Conservation (phyloP, 2,888 invertebrate species). For the Eupsilia transversa region DNA sequence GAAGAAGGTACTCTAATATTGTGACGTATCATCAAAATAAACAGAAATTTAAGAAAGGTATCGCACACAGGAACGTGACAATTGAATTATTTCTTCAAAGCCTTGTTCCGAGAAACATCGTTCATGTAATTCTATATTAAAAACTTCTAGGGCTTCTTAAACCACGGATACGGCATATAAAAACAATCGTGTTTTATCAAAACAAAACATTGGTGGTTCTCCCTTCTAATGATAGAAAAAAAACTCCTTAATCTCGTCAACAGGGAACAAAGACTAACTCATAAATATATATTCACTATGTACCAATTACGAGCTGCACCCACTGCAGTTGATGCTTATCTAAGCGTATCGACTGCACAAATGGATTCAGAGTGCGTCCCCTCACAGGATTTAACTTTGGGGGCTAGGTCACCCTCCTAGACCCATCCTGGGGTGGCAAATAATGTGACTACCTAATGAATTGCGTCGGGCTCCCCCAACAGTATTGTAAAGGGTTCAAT, state of each 20-base stretch:
- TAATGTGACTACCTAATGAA: slow-evolving; percentile 63
- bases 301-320: slow-evolving; percentile 63
- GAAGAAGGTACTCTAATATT: too few relatives aligned
- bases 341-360: slow-evolving; percentile 69
- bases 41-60: not conserved
- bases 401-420: slow-evolving; percentile 78
- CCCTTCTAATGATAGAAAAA: not conserved
- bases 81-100: slow-evolving; percentile 21
- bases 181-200: slow-evolving; percentile 10
- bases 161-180: slow-evolving; percentile 14
- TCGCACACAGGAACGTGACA: slow-evolving; percentile 19
- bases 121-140: slow-evolving; percentile 32
- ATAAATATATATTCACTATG: slow-evolving; percentile 38
- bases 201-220: not conserved
- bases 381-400: slow-evolving; percentile 71
- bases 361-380: slow-evolving; percentile 73
- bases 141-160: slow-evolving; percentile 35
- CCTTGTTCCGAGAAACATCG: slow-evolving; percentile 32
- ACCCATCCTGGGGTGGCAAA: slow-evolving; percentile 71
- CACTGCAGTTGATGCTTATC: slow-evolving; percentile 69
- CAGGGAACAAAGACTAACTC: slow-evolving; percentile 30
- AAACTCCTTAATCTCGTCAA: slow-evolving; percentile 23
- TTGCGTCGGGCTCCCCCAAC: slow-evolving; percentile 44
- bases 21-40: too few relatives aligned
- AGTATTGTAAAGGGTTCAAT: slow-evolving; percentile 49